Conservation (phyloP, 2,113 vertebrate species). For the Gadus macrocephalus region DNA sequence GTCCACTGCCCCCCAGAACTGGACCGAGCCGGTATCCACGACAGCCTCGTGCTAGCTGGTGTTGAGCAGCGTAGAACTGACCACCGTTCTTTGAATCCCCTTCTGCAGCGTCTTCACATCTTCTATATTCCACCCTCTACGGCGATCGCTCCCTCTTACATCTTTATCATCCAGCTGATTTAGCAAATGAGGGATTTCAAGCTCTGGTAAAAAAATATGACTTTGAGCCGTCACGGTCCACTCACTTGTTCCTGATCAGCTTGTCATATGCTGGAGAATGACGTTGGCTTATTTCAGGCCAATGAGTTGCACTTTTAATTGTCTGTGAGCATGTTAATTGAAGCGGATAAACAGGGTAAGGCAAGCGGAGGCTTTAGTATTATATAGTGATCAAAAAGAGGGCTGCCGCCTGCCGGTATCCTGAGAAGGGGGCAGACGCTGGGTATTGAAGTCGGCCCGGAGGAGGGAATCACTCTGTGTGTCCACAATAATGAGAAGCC, state of each 20-base stretch:
- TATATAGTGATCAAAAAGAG: too few species aligned
- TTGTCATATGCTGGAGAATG: conserved; percentile 14
- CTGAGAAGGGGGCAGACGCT: not conserved
- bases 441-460: conserved; percentile 32
- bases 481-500: conserved; percentile 70
- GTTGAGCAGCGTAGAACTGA: not conserved
- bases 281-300: not conserved
- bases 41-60: conserved; percentile 65
- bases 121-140: conserved; percentile 47
- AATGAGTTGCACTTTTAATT: conserved; percentile 19
- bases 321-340: conserved; percentile 21
- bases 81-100: not conserved
- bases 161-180: conserved; percentile 45
- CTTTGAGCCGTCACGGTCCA: too few species aligned
- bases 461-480: conserved; percentile 35
- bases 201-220: too few species aligned
- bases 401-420: too few species aligned
- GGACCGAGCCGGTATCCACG: conserved; percentile 61
- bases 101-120: too few species aligned
- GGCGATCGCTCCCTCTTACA: conserved; percentile 49
- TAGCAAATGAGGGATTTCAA: conserved; percentile 29
- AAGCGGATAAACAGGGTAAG: not conserved
- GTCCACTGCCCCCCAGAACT: conserved; percentile 64
- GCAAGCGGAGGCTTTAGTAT: too few species aligned
- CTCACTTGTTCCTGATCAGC: conserved; percentile 9